A percentile compares a stretch with the other conserved stretches of the same genome.
Evolutionary conservation across 1,140 invertebrate genomes (phyloP).

Genomic region (Micrasema longulum): DNA sequence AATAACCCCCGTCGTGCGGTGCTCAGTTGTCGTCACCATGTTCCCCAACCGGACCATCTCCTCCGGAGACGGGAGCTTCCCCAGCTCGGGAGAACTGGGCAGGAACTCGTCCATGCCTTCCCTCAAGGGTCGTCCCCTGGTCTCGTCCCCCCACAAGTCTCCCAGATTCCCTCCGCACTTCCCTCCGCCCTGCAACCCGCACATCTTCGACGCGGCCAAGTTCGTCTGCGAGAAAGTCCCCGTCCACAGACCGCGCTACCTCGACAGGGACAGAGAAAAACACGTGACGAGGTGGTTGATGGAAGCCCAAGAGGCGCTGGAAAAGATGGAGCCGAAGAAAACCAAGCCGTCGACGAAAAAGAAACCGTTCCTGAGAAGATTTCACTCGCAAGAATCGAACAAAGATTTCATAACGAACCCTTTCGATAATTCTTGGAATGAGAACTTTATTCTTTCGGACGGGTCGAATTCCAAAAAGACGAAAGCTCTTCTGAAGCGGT

Average conservation of each 20-base stretch:
- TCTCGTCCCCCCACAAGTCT: slow-evolving; percentile 45
- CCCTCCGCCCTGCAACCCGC: slow-evolving; percentile 62
- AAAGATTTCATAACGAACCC: slow-evolving; percentile 56
- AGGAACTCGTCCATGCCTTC: slow-evolving; percentile 53
- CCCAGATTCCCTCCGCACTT: slow-evolving; percentile 63
- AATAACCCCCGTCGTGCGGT: background rate
- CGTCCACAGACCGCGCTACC: slow-evolving; percentile 61
- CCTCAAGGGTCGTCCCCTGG: slow-evolving; percentile 44
- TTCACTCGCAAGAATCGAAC: slow-evolving; percentile 61
- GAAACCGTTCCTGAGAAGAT: slow-evolving; percentile 56
- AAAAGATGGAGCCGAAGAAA: slow-evolving; percentile 63
- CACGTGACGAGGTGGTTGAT: slow-evolving; percentile 67
- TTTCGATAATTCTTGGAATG: slow-evolving; percentile 63
- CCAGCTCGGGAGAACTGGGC: slow-evolving; percentile 52
- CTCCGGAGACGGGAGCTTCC: slow-evolving; percentile 51
- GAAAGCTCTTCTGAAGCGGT: slow-evolving; percentile 58
- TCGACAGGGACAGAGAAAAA: slow-evolving; percentile 64
- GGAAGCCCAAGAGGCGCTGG: slow-evolving; percentile 65
- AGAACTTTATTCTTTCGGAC: slow-evolving; percentile 65
- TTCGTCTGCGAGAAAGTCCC: slow-evolving; percentile 62
- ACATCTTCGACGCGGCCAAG: slow-evolving; percentile 67
- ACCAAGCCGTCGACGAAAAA: slow-evolving; percentile 60
- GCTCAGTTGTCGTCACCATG: slow-evolving; percentile 26
- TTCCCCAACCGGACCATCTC: slow-evolving; percentile 53
- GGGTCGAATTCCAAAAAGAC: slow-evolving; percentile 62